These are phyloP conservation scores for Hirtodrosophila histrioides DNA, from an alignment of 2,888 invertebrate genomes.

Conservation along the genomic window DNA sequence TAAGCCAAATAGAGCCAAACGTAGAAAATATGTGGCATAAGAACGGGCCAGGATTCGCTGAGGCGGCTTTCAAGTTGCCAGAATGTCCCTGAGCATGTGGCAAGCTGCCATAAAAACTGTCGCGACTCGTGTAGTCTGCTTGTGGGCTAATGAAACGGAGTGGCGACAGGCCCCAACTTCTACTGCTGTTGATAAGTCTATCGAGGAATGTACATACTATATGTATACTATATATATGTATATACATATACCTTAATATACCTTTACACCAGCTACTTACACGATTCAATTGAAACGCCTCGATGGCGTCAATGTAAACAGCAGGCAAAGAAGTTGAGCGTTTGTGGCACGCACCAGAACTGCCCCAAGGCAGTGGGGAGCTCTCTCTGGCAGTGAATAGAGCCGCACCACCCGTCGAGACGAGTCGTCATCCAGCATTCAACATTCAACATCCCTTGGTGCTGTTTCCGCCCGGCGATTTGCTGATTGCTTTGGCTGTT, in stretches of 20 bases:
- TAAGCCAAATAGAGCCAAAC: conserved; percentile 8
- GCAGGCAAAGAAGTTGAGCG: conserved; percentile 39
- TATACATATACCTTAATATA: not conserved
- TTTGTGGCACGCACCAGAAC: conserved; percentile 46
- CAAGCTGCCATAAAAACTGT: conserved; percentile 36
- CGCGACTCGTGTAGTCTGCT: conserved; percentile 27
- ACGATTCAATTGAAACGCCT: conserved; percentile 54
- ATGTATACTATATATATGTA: no score
- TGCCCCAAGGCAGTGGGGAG: conserved; percentile 29
- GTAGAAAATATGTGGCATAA: no score
- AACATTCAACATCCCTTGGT: conserved; percentile 58
- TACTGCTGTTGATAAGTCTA: conserved; percentile 10
- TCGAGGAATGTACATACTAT: not conserved
- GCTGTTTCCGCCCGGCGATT: conserved; percentile 67
- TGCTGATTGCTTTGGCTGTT: conserved; percentile 75
- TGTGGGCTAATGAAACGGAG: conserved; percentile 27
- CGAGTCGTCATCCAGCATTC: conserved; percentile 27
- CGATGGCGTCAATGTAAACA: conserved; percentile 70
- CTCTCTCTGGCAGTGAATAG: conserved; percentile 1
- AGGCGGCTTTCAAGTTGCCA: conserved; percentile 5
- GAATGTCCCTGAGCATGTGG: conserved; percentile 22
- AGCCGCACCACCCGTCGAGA: conserved; percentile 59
- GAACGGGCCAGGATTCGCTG: conserved; percentile 10
- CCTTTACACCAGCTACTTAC: conserved; percentile 23
- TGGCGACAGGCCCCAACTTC: conserved; percentile 5